phyloP scores from a whole-genome alignment of 37 sponge, comb jelly and placozoan species.

The Ephydatia muelleri region DNA sequence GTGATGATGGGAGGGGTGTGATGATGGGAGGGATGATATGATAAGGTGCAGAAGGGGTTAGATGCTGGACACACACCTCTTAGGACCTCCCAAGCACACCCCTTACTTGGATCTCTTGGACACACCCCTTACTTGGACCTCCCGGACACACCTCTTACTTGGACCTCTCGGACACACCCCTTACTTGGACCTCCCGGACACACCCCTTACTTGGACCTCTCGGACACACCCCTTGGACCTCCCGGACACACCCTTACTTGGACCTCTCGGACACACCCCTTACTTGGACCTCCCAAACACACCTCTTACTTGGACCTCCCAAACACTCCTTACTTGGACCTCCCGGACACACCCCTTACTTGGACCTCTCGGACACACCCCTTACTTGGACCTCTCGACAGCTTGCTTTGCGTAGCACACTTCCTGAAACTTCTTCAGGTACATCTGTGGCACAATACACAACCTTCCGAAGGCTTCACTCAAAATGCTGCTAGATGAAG shows the following conservation, averaged over 20 bases:
- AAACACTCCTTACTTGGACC: neutral
- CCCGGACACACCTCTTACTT: too few species aligned
- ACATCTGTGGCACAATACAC: neutral
- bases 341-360: neutral
- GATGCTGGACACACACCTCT: neutral
- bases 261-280: too few species aligned
- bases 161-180: too few species aligned
- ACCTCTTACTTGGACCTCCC: too few species aligned
- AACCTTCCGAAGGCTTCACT: neutral
- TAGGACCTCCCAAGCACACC: too few species aligned
- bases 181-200: too few species aligned
- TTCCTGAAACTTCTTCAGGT: neutral
- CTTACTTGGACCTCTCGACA: neutral
- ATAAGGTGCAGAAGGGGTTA: neutral
- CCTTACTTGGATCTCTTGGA: too few species aligned
- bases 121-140: too few species aligned
- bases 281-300: too few species aligned
- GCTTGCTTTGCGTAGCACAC: neutral
- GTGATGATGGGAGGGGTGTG: neutral
- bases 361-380: neutral
- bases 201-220: too few species aligned
- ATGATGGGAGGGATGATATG: neutral
- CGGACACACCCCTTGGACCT: too few species aligned
- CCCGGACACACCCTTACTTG: too few species aligned
- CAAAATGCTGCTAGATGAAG: constrained; percentile 6